Percentiles rank a stretch among this genome's conserved stretches.
Evolutionary conservation across 1,140 invertebrate species (phyloP).

Genomic region (Anoplophora glabripennis): DNA sequence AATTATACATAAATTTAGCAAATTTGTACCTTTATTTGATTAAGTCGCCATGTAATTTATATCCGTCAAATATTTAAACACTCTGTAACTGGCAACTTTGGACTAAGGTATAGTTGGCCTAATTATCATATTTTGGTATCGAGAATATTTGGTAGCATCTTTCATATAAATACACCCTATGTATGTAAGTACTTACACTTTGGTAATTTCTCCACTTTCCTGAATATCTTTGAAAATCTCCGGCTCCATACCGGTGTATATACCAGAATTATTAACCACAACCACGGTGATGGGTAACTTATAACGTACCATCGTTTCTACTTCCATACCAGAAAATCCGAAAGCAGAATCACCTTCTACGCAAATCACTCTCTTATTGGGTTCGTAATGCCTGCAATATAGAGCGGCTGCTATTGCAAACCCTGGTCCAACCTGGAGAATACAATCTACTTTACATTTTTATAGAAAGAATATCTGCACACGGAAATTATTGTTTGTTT

Average conservation of each 20-base stretch:
- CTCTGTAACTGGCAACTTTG: too few species aligned
- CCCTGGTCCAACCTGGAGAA: constrained; percentile 72
- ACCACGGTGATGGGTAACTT: constrained; percentile 87
- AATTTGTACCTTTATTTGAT: too few species aligned
- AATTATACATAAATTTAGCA: too few species aligned
- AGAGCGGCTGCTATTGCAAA: constrained; percentile 91
- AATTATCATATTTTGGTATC: too few species aligned
- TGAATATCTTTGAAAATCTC: constrained; percentile 71
- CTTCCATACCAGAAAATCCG: constrained; percentile 97
- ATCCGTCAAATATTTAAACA: too few species aligned
- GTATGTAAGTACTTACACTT: constrained; percentile 62
- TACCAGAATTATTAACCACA: constrained; percentile 95
- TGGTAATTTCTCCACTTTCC: constrained; percentile 59
- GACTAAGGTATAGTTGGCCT: too few species aligned
- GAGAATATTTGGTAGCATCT: too few species aligned
- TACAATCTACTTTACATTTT: too few species aligned
- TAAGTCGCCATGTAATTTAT: too few species aligned
- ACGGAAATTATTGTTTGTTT: too few species aligned
- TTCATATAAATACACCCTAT: neutral
- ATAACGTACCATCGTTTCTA: constrained; percentile 94
- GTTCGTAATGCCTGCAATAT: constrained; percentile 78
- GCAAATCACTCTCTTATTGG: constrained; percentile 78
- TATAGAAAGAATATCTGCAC: too few species aligned
- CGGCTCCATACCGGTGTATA: constrained; percentile 80
- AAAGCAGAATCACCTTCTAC: constrained; percentile 95